phyloP scores from a whole-genome alignment of 2,113 vertebrate genomes.

The Pycnonotus jocosus region DNA sequence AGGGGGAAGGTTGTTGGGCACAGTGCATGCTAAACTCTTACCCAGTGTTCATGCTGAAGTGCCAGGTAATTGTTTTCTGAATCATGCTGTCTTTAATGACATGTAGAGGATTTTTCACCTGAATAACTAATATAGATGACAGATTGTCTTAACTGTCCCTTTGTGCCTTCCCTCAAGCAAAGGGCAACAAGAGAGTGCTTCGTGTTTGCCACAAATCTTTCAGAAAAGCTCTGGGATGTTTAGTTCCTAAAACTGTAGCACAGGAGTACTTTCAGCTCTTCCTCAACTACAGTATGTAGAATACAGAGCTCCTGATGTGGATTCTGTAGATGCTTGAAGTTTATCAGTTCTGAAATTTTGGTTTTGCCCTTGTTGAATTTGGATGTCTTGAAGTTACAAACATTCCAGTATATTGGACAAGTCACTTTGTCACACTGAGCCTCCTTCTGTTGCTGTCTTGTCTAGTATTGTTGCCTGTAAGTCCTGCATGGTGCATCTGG shows the following conservation, averaged over 20 bases:
- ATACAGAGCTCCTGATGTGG: not conserved
- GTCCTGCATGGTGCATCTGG: conserved; percentile 13
- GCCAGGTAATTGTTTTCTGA: not conserved
- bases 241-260: not conserved
- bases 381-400: not conserved
- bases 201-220: not conserved
- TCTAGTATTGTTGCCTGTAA: conserved; percentile 4
- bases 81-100: not conserved
- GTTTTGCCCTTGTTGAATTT: not conserved
- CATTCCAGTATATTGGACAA: not conserved
- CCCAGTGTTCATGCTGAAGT: not conserved
- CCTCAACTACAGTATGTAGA: not conserved
- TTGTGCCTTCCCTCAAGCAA: not conserved
- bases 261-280: not conserved
- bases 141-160: not conserved
- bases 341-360: not conserved
- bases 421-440: not conserved
- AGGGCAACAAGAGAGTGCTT: not conserved
- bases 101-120: not conserved
- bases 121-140: not conserved
- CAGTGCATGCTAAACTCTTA: not conserved
- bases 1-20: not conserved
- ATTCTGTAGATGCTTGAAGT: not conserved
- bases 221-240: not conserved
- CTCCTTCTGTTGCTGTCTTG: conserved; percentile 7